Evolutionary conservation across 2,888 invertebrate genomes (phyloP).

Genomic region (Exocentrus adspersus): DNA sequence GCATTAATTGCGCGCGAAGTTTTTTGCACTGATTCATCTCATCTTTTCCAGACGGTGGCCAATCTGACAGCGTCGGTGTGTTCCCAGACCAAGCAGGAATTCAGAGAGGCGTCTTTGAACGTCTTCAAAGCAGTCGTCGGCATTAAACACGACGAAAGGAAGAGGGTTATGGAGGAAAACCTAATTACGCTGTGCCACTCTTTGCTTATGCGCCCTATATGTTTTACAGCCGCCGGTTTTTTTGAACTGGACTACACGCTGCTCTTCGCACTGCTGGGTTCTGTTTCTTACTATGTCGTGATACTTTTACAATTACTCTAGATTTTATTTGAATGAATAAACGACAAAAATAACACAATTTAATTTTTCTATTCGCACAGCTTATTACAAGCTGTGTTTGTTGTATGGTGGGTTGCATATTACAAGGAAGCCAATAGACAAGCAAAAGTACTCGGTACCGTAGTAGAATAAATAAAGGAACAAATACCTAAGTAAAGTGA

Average conservation of each 20-base stretch:
- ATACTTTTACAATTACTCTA: not conserved
- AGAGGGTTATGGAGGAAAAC: not conserved
- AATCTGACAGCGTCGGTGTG: constrained; percentile 1
- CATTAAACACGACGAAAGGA: not conserved
- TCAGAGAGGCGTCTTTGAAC: not conserved
- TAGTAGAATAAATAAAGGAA: too few species aligned
- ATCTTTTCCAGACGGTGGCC: not conserved
- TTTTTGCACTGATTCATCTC: too few species aligned
- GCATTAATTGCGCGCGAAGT: too few species aligned
- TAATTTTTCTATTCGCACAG: too few species aligned
- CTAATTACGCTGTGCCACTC: not conserved
- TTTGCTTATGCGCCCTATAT: not conserved
- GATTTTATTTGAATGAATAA: too few species aligned
- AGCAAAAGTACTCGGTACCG: too few species aligned
- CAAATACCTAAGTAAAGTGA: too few species aligned
- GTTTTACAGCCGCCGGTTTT: not conserved
- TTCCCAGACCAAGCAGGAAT: not conserved
- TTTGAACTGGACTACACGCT: constrained; percentile 3
- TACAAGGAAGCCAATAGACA: too few species aligned
- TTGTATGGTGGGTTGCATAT: too few species aligned
- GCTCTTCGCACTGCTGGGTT: not conserved
- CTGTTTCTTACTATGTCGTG: constrained; percentile 6
- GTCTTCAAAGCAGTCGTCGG: not conserved
- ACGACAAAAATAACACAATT: too few species aligned
- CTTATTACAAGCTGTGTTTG: too few species aligned